These are phyloP conservation scores for Callinectes sapidus DNA, from an alignment of 2,888 invertebrate species.

Conservation along the genomic window DNA sequence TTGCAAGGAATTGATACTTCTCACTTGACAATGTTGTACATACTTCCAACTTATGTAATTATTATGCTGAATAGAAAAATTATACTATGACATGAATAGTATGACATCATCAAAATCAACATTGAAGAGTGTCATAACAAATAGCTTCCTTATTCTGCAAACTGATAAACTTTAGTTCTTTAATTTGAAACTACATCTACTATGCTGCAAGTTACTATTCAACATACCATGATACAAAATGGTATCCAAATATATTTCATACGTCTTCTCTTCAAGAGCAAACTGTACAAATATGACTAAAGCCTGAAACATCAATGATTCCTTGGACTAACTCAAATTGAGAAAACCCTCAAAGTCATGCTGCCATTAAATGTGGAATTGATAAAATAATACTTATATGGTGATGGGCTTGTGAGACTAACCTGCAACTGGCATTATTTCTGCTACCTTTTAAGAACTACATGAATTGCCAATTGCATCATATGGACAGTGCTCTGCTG, in stretches of 20 bases:
- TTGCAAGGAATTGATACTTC: slow-evolving; percentile 5
- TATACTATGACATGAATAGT: neutral
- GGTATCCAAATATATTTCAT: slow-evolving; percentile 24
- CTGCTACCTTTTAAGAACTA: neutral
- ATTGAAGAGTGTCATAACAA: neutral
- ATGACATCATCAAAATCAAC: neutral
- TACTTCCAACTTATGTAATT: slow-evolving; percentile 18
- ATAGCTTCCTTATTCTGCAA: neutral
- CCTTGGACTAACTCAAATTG: neutral
- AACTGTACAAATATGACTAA: slow-evolving; percentile 25
- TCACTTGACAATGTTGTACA: slow-evolving; percentile 24
- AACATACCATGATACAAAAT: slow-evolving; percentile 35
- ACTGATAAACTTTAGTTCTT: neutral
- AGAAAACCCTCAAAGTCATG: slow-evolving; percentile 11
- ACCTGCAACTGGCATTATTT: neutral
- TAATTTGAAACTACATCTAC: neutral
- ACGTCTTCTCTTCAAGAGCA: slow-evolving; percentile 18
- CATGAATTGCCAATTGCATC: slow-evolving; percentile 4
- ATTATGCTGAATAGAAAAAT: slow-evolving; percentile 31
- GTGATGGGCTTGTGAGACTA: slow-evolving; percentile 20
- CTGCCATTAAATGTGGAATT: neutral
- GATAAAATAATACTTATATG: neutral
- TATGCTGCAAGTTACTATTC: slow-evolving; percentile 14
- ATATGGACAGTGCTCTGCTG: slow-evolving; percentile 13
- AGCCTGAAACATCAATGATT: neutral